phyloP scores from a whole-genome alignment of 2,113 vertebrate species.

The Crocuta crocuta region DNA sequence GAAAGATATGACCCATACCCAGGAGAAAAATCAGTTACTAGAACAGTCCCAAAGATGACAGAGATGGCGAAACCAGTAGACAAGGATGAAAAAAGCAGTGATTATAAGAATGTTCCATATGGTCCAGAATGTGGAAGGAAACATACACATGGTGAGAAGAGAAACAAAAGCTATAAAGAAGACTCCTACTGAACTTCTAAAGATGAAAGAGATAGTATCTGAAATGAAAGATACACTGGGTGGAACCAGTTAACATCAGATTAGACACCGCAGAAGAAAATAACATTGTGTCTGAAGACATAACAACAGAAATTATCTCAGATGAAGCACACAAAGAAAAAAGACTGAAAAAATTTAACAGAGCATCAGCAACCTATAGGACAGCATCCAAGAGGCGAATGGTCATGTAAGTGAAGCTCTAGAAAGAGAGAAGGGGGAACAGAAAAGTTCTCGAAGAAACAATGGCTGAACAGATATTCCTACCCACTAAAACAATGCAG shows the following conservation, averaged over 20 bases:
- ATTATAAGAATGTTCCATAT: not conserved
- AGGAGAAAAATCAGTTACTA: constrained; percentile 9
- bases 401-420: not conserved
- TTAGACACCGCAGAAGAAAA: not conserved
- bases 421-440: not conserved
- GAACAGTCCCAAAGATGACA: not conserved
- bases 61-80: not conserved
- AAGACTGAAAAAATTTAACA: not conserved
- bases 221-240: not conserved
- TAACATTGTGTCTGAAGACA: not conserved
- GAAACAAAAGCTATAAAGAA: not conserved
- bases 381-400: not conserved
- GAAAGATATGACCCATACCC: constrained; percentile 4
- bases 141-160: not conserved
- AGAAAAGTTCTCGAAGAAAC: not conserved
- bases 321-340: not conserved
- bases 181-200: not conserved
- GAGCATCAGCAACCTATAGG: not conserved
- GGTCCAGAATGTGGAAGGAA: not conserved
- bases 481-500: not conserved
- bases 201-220: not conserved
- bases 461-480: not conserved
- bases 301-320: not conserved
- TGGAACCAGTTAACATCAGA: not conserved
- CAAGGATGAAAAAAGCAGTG: not conserved